Evolutionary conservation across 2,888 invertebrate genomes (phyloP), one percentile per base, ranked within the genome.

Genomic region (Ceramica pisi): DNA sequence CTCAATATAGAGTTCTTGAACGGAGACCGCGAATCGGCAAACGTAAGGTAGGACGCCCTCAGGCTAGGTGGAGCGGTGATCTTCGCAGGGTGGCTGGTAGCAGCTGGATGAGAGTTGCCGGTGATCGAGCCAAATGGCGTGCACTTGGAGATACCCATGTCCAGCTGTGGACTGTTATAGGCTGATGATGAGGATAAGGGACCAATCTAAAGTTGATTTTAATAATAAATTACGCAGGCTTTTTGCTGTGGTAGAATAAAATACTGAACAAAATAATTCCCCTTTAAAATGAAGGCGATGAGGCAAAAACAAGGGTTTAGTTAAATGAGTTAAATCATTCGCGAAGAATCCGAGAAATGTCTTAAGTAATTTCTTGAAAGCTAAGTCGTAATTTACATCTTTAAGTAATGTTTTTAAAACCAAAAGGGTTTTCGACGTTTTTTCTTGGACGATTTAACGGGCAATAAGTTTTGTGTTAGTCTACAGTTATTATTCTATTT

Each of bases 301-400:
- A 62, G 16, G 5, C 21, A 35, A 59, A 53, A 71, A 41, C 35
- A 78, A 55, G n/a, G n/a, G 59, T 31, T 69, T 51, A 48, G 41
- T 59, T 53, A 48, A 75, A 63, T 59, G 38, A 46, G 51, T 26
- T 62, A 59, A 63, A 75, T 78, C 44, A 63, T 57, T 62, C 53
- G 46, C 23, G 7, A 53, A 41, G 14, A 48, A 55, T 70, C 60
- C 14, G 59, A 48, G 48, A 61, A 56, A 60, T 59, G 6, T 12
- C 31, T 78, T 14, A 21, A 70, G 38, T 78, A 59, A 75, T 78
- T 71, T 51, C 63, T 78, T 71, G 53, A 71, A 78, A 78, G 71
- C 46, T 35, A 14, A 59, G 46, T 53, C 38, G 46, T 70, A 21
- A 78, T 69, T 78, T 56, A 61, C 60, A 21, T 53, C 46, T 59